phyloP scores from a whole-genome alignment of 2,888 invertebrate genomes.

The Odontocolon sp. region DNA sequence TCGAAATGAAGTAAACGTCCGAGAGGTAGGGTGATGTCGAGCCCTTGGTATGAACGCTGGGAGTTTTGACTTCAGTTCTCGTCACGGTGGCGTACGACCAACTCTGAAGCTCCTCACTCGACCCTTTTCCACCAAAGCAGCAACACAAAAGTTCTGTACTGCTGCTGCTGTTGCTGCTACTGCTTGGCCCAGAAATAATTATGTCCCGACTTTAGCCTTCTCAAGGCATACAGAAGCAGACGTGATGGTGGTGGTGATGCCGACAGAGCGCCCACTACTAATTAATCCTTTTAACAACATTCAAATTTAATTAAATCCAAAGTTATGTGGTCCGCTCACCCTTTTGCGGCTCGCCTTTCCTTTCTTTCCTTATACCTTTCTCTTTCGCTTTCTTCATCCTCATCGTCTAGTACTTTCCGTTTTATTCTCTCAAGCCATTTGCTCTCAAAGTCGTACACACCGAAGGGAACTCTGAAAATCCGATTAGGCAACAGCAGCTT shows the following conservation, averaged over 20 bases:
- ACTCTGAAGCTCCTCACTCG: slow-evolving; percentile 50
- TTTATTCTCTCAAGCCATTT: slow-evolving; percentile 1
- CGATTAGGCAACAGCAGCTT: slow-evolving; percentile 63
- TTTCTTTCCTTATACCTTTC: slow-evolving; percentile 2
- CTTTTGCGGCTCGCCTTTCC: slow-evolving; percentile 50
- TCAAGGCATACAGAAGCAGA: slow-evolving; percentile 39
- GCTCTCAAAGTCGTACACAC: slow-evolving; percentile 63
- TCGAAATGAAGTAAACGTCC: slow-evolving; percentile 53
- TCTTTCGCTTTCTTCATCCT: slow-evolving; percentile 39
- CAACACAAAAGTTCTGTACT: slow-evolving; percentile 54
- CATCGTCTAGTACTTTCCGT: not conserved
- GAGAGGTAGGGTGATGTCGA: slow-evolving; percentile 44
- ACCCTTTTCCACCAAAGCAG: slow-evolving; percentile 50
- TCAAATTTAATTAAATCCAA: slow-evolving; percentile 79
- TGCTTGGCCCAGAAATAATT: slow-evolving; percentile 58
- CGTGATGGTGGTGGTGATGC: slow-evolving; percentile 6
- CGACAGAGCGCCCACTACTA: slow-evolving; percentile 70
- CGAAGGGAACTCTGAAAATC: slow-evolving; percentile 66
- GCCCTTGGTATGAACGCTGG: slow-evolving; percentile 50
- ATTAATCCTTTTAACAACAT: slow-evolving; percentile 79
- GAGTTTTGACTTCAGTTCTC: slow-evolving; percentile 61
- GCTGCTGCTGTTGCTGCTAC: slow-evolving; percentile 17
- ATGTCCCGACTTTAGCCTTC: slow-evolving; percentile 59
- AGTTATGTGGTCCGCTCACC: slow-evolving; percentile 75
- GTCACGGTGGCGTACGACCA: slow-evolving; percentile 43